Base-by-base conservation (phyloP, 2,113 vertebrate species). In the Tychaedon coryphoeus region DNA sequence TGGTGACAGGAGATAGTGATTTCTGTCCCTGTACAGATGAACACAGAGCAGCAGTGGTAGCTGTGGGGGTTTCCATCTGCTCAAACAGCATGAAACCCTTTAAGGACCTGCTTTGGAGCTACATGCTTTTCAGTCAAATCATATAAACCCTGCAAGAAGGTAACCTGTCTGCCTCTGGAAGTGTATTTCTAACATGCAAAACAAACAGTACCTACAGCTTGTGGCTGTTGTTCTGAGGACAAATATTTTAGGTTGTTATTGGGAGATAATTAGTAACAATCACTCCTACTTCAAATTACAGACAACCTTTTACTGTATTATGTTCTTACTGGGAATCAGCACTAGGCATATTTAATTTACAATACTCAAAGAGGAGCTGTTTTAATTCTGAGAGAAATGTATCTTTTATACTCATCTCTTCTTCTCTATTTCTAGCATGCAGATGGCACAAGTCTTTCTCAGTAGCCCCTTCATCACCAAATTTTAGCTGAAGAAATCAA, bases 41-140 rank as follows among this genome's bases (percentile, higher is more conserved):
- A 31, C 73, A 38, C 91, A 94, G 88, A 87, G 96, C 91, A 96
- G 92, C 90, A 96, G 95, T 90, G 91, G 92, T 62, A 69, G 89
- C 50, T 50, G 34, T 31, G 53, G 54, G 13, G 4, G 95, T 95
- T 96, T 95, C 91, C 79, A 96, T 60, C 76, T 93, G 81, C 47
- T 74, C 51, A 51, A 61, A 60, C 58, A 84, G 40, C 8, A 18
- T 38, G 26, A 95, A 80, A 71, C 18, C 43, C 80, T 77, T 57
- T 40, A 34, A 70, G 53, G 56, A 34, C 28, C 43, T 22, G 14
- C 36, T 88, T 73, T 67, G 66, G 26, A 90, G 47, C 24, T 5
- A 34, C 28, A 56, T 36, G 36, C 6, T 57, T 65, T 85, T 54
- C 74, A 83, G 47, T 19, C 50, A 65, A 34, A 57, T 64, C 53